phyloP scores from a whole-genome alignment of 2,888 invertebrate species.

The Imbricaverruca yamaguchii region DNA sequence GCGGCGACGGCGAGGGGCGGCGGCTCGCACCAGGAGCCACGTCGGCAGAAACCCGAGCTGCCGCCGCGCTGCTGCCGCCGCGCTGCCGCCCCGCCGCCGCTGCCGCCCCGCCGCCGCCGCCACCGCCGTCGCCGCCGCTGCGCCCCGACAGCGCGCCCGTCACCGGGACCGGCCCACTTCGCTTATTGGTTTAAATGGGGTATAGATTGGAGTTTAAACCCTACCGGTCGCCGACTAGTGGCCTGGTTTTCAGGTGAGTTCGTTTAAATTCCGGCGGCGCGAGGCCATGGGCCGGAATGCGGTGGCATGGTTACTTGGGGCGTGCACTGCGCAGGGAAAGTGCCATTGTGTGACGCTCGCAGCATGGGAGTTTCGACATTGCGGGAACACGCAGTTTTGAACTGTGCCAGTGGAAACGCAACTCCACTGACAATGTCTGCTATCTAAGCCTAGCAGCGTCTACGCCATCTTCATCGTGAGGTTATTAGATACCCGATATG shows the following conservation, averaged over 20 bases:
- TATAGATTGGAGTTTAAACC: not conserved
- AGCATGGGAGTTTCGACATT: too few relatives aligned
- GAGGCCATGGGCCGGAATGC: not conserved
- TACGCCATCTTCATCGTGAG: too few relatives aligned
- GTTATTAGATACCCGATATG: too few relatives aligned
- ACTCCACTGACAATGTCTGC: too few relatives aligned
- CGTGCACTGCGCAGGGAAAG: too few relatives aligned
- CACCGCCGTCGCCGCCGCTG: not conserved
- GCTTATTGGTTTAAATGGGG: conserved; percentile 7
- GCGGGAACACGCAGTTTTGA: too few relatives aligned
- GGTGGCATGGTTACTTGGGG: too few relatives aligned
- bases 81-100: not conserved
- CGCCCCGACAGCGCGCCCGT: not conserved
- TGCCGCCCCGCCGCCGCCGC: not conserved
- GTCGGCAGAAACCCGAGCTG: not conserved
- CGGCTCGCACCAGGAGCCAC: too few relatives aligned
- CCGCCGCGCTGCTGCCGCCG: not conserved
- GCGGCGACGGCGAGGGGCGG: not conserved
- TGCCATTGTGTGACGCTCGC: too few relatives aligned
- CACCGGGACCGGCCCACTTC: not conserved
- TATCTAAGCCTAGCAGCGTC: too few relatives aligned
- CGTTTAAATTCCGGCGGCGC: conserved; percentile 1
- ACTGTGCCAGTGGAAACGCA: too few relatives aligned
- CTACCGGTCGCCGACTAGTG: not conserved
- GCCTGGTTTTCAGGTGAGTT: not conserved